Conservation (phyloP, 1,140 invertebrate genomes). For the Globodera rostochiensis region DNA sequence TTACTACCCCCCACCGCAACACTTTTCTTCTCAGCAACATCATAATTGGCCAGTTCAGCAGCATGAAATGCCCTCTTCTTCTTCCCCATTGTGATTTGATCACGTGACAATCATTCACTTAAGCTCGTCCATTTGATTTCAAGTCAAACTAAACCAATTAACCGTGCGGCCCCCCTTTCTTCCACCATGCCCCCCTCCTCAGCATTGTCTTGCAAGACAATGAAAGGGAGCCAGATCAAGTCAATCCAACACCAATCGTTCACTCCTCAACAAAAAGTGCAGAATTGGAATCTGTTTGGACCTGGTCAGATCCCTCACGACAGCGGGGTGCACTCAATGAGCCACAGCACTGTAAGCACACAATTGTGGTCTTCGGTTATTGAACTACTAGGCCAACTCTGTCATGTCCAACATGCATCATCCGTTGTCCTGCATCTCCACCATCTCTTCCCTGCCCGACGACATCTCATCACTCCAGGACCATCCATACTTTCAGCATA, state of each 20-base stretch:
- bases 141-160: not conserved
- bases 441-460: conserved; percentile 38
- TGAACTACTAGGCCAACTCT: conserved; percentile 30
- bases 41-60: not conserved
- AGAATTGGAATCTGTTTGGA: conserved; percentile 32
- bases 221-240: not conserved
- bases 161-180: not conserved
- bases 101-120: no score
- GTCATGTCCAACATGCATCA: conserved; percentile 42
- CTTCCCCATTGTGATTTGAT: not conserved
- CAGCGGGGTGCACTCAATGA: conserved; percentile 44
- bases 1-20: not conserved
- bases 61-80: not conserved
- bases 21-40: not conserved
- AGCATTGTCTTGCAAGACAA: conserved; percentile 3
- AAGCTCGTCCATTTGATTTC: not conserved
- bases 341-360: conserved; percentile 34
- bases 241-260: conserved; percentile 9
- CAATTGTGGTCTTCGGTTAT: not conserved
- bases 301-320: conserved; percentile 24
- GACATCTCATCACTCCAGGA: conserved; percentile 19
- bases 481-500: conserved; percentile 32
- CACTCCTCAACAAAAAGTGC: conserved; percentile 35
- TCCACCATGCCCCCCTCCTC: not conserved
- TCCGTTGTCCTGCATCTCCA: conserved; percentile 34